Percentiles rank a stretch among this genome's conserved stretches.
Conservation (phyloP, 2,888 invertebrate genomes). For the Cosmia pyralina region DNA sequence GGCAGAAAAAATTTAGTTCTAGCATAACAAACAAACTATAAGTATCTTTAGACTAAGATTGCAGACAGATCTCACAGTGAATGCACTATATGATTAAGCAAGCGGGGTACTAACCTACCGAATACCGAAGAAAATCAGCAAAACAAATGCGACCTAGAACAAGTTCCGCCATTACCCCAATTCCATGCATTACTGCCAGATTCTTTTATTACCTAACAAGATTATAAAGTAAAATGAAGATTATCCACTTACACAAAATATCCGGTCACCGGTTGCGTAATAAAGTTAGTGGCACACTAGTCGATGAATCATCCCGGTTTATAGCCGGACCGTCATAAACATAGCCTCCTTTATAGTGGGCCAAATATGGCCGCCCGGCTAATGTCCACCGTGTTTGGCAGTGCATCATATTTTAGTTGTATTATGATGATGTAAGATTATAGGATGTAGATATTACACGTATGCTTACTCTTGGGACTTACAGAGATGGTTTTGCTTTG, state of each 20-base stretch:
- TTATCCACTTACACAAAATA: constrained; percentile 59
- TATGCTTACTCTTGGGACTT: constrained; percentile 41
- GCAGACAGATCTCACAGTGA: not conserved
- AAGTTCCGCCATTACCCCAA: constrained; percentile 22
- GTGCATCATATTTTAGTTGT: constrained; percentile 59
- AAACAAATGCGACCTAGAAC: constrained; percentile 16
- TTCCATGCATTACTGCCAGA: constrained; percentile 45
- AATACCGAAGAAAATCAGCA: constrained; percentile 14
- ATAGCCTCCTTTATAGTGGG: constrained; percentile 60
- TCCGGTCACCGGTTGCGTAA: constrained; percentile 62
- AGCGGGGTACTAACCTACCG: not conserved
- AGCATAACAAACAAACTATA: not conserved
- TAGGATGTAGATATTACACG: constrained; percentile 43
- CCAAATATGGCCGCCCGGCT: constrained; percentile 48
- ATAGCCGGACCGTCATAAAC: constrained; percentile 62
- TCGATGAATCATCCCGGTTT: constrained; percentile 64
- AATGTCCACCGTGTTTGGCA: constrained; percentile 51
- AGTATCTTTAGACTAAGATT: too few relatives aligned
- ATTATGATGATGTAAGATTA: constrained; percentile 57
- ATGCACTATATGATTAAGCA: not conserved
- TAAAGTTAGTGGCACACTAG: constrained; percentile 59
- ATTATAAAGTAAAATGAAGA: constrained; percentile 64
- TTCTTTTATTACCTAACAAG: constrained; percentile 42
- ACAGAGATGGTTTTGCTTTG: constrained; percentile 8
- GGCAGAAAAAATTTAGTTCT: not conserved